Evolutionary conservation across 1,140 invertebrate species (phyloP).

Genomic region (Phthorimaea operculella): DNA sequence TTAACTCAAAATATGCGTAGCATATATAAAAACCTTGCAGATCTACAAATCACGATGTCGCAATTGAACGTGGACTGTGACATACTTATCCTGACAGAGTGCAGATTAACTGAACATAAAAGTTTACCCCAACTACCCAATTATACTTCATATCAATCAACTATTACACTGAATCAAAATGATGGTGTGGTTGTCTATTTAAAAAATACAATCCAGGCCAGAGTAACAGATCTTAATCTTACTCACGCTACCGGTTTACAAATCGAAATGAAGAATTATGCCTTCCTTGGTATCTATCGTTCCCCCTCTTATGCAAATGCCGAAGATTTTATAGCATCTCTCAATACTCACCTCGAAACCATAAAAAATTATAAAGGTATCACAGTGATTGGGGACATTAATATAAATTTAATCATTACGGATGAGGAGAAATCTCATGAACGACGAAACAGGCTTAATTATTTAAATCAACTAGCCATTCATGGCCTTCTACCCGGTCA

Average conservation of each 20-base stretch:
- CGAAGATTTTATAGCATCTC: neutral
- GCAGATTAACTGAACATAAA: neutral
- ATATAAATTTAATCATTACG: neutral
- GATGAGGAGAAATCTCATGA: neutral
- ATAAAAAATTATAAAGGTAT: neutral
- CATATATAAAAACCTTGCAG: no score
- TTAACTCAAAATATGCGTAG: no score
- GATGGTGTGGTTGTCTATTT: neutral
- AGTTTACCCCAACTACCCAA: neutral
- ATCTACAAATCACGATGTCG: no score
- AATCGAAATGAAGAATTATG: neutral
- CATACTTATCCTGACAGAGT: neutral
- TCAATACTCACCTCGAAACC: neutral
- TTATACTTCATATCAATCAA: neutral
- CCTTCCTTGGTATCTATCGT: neutral
- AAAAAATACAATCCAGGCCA: neutral
- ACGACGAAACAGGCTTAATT: neutral
- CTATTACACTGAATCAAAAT: neutral
- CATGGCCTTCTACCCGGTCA: neutral
- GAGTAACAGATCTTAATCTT: neutral
- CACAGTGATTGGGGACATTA: neutral
- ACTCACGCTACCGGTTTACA: neutral
- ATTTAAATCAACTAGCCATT: neutral
- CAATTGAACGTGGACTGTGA: no score
- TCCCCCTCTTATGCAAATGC: neutral